Evolutionary conservation across 2,888 invertebrate genomes (phyloP).

Genomic region (Drosophila testacea): DNA sequence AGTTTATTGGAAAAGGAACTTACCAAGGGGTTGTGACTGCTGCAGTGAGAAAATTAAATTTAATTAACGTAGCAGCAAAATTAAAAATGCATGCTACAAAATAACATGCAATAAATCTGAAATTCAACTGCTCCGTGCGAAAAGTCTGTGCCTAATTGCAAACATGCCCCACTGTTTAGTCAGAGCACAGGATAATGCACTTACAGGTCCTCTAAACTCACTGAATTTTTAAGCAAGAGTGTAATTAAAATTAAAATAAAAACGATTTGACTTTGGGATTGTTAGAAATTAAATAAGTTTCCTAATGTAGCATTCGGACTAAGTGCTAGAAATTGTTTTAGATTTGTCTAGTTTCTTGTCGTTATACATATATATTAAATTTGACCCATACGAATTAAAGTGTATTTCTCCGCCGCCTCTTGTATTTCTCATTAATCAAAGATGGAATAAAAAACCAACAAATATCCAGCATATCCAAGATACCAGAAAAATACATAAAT

Average conservation of each 20-base stretch:
- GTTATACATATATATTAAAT: not conserved
- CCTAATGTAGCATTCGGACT: conserved; percentile 1
- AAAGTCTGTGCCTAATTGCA: conserved; percentile 40
- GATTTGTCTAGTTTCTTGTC: not conserved
- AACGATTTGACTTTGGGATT: conserved; percentile 16
- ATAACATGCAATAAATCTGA: conserved; percentile 65
- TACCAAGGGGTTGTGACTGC: conserved; percentile 23
- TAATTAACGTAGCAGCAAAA: conserved; percentile 64
- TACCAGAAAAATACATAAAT: conserved; percentile 25
- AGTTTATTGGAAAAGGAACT: conserved; percentile 43
- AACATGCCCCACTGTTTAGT: conserved; percentile 29
- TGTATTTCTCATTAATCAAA: not conserved
- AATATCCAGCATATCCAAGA: not conserved
- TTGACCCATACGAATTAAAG: not conserved
- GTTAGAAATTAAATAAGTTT: conserved; percentile 55
- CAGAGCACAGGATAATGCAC: conserved; percentile 43
- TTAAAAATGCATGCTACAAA: conserved; percentile 62
- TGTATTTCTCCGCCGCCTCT: too few species aligned
- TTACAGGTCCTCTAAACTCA: conserved; percentile 34
- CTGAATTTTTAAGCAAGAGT: conserved; percentile 54
- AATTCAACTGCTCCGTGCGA: conserved; percentile 34
- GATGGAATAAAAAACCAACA: not conserved
- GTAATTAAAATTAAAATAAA: conserved; percentile 54
- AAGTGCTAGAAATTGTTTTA: conserved; percentile 3
- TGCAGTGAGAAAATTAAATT: conserved; percentile 61